These are phyloP conservation scores for Heliconius ismenius DNA, from an alignment of 2,888 invertebrate genomes.

Conservation along the genomic window DNA sequence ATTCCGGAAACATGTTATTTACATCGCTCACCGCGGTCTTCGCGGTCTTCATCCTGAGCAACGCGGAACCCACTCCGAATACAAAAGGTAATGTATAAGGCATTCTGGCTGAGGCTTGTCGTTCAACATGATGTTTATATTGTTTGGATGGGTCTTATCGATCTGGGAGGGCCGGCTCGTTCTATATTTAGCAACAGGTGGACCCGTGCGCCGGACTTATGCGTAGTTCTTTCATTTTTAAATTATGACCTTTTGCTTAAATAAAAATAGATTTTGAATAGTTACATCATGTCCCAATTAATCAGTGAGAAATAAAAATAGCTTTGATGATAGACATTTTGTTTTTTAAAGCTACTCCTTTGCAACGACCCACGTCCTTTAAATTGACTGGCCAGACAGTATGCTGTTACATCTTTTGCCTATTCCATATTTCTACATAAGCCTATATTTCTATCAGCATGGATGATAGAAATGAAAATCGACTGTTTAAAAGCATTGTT, in stretches of 20 bases:
- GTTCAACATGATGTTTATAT: constrained; percentile 34
- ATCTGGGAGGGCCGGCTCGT: constrained; percentile 61
- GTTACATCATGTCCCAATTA: background rate
- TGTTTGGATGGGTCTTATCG: constrained; percentile 56
- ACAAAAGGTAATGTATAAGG: constrained; percentile 63
- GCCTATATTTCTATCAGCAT: no score
- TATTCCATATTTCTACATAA: background rate
- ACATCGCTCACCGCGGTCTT: constrained; percentile 69
- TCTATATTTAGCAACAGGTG: constrained; percentile 80
- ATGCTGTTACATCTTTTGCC: background rate
- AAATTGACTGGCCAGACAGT: background rate
- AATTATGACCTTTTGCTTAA: constrained; percentile 53
- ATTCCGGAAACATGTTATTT: constrained; percentile 61
- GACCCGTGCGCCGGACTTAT: constrained; percentile 58
- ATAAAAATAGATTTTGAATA: background rate
- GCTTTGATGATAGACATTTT: background rate
- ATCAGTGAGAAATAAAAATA: background rate
- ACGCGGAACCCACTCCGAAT: constrained; percentile 70
- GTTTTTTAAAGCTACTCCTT: background rate
- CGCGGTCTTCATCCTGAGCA: constrained; percentile 67
- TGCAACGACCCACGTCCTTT: background rate
- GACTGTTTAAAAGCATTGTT: background rate
- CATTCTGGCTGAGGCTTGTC: constrained; percentile 28
- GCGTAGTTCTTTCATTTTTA: constrained; percentile 59
- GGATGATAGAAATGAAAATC: background rate